Conservation (phyloP, 2,888 invertebrate species). For the Alviniconcha strummeri region DNA sequence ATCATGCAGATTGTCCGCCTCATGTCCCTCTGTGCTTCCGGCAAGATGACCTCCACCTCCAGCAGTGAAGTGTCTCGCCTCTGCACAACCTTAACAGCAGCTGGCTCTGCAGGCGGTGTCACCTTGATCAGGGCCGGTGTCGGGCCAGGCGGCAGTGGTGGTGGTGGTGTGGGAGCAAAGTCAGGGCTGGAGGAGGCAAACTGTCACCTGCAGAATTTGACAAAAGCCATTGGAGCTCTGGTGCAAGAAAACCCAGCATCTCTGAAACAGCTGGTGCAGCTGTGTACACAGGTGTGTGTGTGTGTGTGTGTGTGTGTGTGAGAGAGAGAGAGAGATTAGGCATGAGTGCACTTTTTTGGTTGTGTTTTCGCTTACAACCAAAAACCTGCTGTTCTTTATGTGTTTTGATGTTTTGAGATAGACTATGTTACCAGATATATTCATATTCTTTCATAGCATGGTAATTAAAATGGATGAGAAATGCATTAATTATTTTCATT, state of each 20-base stretch:
- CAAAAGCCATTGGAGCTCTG: conserved; percentile 76
- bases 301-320: neutral
- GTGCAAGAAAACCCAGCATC: conserved; percentile 77
- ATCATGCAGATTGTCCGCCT: conserved; percentile 78
- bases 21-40: conserved; percentile 79
- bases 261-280: conserved; percentile 77
- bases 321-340: no score
- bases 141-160: neutral
- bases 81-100: conserved; percentile 26
- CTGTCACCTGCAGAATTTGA: conserved; percentile 63
- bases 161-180: neutral
- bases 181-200: conserved; percentile 34
- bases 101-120: conserved; percentile 31
- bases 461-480: no score
- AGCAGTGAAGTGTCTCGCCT: conserved; percentile 49
- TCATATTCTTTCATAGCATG: no score
- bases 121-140: neutral
- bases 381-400: no score
- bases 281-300: conserved; percentile 77
- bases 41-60: conserved; percentile 73
- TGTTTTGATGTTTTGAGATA: no score
- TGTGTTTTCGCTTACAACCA: no score
- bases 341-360: no score
- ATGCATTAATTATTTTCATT: no score
- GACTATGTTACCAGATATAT: no score